Evolutionary conservation across 2,113 vertebrate species (phyloP), one percentile per base, ranked within the genome.

Genomic region (Serranochromis macrocephalus): DNA sequence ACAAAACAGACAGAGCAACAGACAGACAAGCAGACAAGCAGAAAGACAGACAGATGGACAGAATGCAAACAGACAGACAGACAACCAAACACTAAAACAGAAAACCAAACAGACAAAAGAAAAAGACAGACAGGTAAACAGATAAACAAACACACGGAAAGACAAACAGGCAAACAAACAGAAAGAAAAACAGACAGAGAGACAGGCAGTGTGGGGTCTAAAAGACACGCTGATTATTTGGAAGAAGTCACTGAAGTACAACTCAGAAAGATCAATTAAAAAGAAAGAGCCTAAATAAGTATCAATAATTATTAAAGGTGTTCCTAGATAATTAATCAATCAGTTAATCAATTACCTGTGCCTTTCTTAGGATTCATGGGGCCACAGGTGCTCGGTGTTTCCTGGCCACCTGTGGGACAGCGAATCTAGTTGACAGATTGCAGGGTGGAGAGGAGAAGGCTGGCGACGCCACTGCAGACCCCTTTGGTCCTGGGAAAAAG

Each of bases 361-460:
- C 55, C 38, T 21, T 38, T 4, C 10, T 47, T n/a, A 58, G 81
- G 8, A 1, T 1, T 66, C 6, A 7, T 13, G 68, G 40, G 68
- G 21, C 4, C 9, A 21, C 17, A 7, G 26, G 3, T 14, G 19
- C 8, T 38, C 2, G 5, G 4, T 94, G 88, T 3, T 0, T 3
- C 7, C 47, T 93, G 5, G 0, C 91, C 14, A 93, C 93, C 38
- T 96, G 95, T 80, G 1, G 3, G 40, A 8, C 29, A 0, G 7
- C 1, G 0, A 71, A 80, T 31, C 91, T 95, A 3, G 24, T 3
- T 8, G n/a, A 88, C 3, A 3, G 1, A 7, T 29, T 96, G 31
- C 91, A 93, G 73, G 4, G 0, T 7, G 95, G 94, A 5, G 93
- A 96, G 7, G 38, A 94, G 86, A 81, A 1, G 2, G 94, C 94